A percentile compares a stretch with the other conserved stretches of the same genome.
Evolutionary conservation across 2,797 vertebrate species (phyloP).

Genomic region (Syndactyla subalaris): DNA sequence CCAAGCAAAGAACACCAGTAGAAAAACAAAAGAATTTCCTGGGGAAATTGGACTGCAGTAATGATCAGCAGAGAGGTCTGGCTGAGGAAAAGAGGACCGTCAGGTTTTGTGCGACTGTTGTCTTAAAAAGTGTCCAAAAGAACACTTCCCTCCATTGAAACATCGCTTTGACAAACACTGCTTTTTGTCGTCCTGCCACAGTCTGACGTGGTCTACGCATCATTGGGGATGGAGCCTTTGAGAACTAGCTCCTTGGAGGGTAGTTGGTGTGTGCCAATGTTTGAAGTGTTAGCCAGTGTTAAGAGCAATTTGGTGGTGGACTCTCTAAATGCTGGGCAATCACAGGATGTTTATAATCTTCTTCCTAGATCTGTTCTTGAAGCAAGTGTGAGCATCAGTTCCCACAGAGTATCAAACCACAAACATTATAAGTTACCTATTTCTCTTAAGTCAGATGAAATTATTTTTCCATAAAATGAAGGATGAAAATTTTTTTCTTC

Average conservation of each 20-base stretch:
- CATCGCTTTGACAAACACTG: neutral
- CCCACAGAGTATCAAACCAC: neutral
- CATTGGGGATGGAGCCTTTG: neutral
- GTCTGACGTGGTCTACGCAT: neutral
- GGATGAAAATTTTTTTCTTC: neutral
- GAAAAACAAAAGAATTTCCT: neutral
- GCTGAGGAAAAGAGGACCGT: neutral
- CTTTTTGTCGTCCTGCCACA: neutral
- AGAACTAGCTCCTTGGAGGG: neutral
- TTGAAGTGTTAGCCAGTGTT: neutral
- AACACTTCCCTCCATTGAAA: neutral
- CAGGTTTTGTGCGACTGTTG: neutral
- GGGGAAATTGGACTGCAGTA: neutral
- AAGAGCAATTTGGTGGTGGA: neutral
- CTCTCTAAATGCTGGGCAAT: rapidly evolving
- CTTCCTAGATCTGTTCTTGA: neutral
- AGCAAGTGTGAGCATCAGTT: neutral
- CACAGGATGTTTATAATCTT: neutral
- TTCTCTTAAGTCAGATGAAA: neutral
- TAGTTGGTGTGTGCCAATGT: neutral
- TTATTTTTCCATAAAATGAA: neutral
- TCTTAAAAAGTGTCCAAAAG: neutral
- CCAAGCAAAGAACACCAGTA: neutral
- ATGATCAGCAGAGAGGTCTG: neutral
- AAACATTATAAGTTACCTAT: neutral